phyloP scores from a whole-genome alignment of 2,888 invertebrate species.

The Salticus scenicus region DNA sequence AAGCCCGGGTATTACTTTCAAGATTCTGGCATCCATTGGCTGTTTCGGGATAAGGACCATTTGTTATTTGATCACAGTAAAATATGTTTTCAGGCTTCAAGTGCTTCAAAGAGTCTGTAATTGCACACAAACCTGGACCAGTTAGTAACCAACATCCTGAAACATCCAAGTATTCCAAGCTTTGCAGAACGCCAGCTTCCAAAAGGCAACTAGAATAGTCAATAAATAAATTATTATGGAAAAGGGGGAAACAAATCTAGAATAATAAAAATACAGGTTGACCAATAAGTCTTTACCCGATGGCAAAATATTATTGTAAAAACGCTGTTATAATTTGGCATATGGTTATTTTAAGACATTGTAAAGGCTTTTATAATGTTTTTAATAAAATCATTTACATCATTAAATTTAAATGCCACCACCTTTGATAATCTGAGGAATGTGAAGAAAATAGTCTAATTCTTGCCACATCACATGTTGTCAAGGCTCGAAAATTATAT shows the following conservation, averaged over 20 bases:
- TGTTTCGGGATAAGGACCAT: conserved; percentile 72
- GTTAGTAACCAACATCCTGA: conserved; percentile 72
- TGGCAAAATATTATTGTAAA: no score
- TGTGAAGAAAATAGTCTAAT: no score
- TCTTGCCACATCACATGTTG: no score
- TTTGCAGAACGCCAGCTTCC: conserved; percentile 46
- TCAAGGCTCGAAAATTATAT: no score
- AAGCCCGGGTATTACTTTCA: conserved; percentile 71
- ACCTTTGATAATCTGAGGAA: no score
- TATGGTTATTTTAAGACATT: no score
- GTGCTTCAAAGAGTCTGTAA: conserved; percentile 62
- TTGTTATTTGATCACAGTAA: conserved; percentile 73
- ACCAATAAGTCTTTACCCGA: no score
- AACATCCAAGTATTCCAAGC: conserved; percentile 72
- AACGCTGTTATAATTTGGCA: no score
- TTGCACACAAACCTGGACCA: conserved; percentile 70
- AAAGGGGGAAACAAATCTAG: neutral
- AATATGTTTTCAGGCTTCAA: conserved; percentile 72
- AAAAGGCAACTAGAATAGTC: conserved; percentile 43
- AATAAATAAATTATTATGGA: no score
- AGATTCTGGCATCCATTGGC: conserved; percentile 74
- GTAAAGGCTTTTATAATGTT: no score
- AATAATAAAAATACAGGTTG: neutral
- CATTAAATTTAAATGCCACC: no score
- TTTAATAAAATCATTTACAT: no score